These are phyloP conservation scores for Metridium senile DNA, from an alignment of 92 coral and sea anemone genomes.

Conservation along the genomic window DNA sequence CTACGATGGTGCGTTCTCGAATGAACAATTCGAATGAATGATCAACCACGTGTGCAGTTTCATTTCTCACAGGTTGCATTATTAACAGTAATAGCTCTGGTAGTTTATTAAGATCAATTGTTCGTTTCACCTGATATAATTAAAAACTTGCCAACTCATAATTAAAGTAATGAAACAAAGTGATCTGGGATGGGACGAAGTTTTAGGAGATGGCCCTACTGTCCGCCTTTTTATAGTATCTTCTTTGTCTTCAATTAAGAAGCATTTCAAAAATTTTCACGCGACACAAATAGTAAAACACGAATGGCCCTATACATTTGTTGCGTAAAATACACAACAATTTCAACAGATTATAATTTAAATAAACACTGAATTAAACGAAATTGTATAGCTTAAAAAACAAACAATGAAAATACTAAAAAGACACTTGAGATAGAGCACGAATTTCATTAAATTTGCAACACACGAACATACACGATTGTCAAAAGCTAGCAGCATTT, in stretches of 20 bases:
- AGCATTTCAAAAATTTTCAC: no score
- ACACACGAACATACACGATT: no score
- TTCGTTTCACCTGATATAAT: slow-evolving; percentile 12
- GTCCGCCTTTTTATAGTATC: not conserved
- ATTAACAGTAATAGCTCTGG: no score
- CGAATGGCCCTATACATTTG: not conserved
- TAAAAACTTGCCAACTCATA: slow-evolving; percentile 6
- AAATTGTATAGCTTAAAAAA: not conserved
- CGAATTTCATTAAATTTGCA: no score
- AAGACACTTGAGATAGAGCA: no score
- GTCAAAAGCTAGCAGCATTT: no score
- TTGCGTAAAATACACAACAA: not conserved
- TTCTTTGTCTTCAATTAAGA: not conserved
- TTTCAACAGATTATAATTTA: not conserved
- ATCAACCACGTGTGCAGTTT: slow-evolving; percentile 21
- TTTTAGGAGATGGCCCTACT: not conserved
- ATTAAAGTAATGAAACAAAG: not conserved
- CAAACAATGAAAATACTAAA: not conserved
- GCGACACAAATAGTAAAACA: no score
- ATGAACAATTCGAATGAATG: slow-evolving; percentile 21
- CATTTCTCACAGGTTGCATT: slow-evolving; percentile 20
- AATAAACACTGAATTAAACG: not conserved
- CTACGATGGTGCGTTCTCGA: not conserved
- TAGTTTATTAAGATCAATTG: slow-evolving; percentile 21
- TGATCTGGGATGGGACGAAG: slow-evolving; percentile 7